These are phyloP conservation scores for Burhinus bistriatus DNA, from an alignment of 2,113 vertebrate species.

Conservation along the genomic window DNA sequence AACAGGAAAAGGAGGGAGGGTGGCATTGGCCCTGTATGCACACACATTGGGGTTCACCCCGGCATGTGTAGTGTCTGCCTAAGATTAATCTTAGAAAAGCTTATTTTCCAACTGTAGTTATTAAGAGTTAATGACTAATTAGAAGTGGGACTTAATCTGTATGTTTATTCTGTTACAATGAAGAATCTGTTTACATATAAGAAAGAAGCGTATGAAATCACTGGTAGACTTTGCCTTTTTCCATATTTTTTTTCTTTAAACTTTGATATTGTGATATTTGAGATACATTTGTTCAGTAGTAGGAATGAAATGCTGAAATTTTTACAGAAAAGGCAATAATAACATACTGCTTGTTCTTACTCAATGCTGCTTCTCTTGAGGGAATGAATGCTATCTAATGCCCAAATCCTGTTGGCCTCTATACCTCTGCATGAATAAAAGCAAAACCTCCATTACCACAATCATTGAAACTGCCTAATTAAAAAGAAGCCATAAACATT, in stretches of 20 bases:
- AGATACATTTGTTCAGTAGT: neutral
- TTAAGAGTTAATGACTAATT: slow-evolving; percentile 54
- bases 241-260: neutral
- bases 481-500: neutral
- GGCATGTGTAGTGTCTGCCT: neutral
- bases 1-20: neutral
- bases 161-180: slow-evolving; percentile 17
- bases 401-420: neutral
- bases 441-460: neutral
- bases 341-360: neutral
- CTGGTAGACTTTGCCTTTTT: neutral
- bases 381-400: neutral
- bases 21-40: neutral
- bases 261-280: neutral
- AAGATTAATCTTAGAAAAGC: slow-evolving; percentile 16
- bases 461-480: neutral
- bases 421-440: neutral
- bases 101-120: slow-evolving; percentile 16
- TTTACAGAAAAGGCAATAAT: neutral
- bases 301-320: neutral
- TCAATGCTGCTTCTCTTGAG: neutral
- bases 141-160: neutral
- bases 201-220: neutral
- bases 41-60: rapidly evolving
- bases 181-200: slow-evolving; percentile 14